Percentiles rank a stretch among this genome's conserved stretches.
Conservation (phyloP, 2,797 vertebrate genomes). For the Platalea minor region DNA sequence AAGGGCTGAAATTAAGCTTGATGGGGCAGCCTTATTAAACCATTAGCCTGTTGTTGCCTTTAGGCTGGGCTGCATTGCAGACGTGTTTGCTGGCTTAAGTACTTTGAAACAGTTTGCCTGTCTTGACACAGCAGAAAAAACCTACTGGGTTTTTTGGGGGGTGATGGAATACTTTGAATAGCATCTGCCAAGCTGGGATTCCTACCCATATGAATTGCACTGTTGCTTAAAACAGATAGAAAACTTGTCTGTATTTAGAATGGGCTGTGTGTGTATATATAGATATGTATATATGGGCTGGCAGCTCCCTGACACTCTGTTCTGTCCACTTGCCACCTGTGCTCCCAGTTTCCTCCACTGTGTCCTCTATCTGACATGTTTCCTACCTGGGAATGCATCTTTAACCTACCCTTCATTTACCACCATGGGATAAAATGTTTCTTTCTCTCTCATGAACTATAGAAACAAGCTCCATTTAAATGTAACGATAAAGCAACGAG, state of each 20-base stretch:
- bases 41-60: constrained; percentile 8
- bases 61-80: constrained; percentile 50
- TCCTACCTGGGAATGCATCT: not conserved
- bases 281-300: not conserved
- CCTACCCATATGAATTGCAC: not conserved
- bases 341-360: not conserved
- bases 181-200: not conserved
- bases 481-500: not conserved
- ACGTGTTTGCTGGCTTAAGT: constrained; percentile 7
- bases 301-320: not conserved
- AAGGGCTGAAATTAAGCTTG: constrained; percentile 43
- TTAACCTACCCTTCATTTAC: not conserved
- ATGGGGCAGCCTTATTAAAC: constrained; percentile 23
- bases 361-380: not conserved
- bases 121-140: constrained; percentile 46
- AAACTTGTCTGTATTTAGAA: not conserved
- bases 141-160: not conserved
- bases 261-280: too few species aligned
- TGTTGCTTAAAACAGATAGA: not conserved
- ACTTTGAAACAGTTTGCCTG: constrained; percentile 35
- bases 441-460: not conserved
- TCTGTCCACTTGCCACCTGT: not conserved
- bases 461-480: not conserved
- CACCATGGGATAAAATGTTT: not conserved
- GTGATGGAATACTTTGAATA: constrained; percentile 12